Evolutionary conservation across 2,888 invertebrate species (phyloP).

Genomic region (Drosophila sordidula): DNA sequence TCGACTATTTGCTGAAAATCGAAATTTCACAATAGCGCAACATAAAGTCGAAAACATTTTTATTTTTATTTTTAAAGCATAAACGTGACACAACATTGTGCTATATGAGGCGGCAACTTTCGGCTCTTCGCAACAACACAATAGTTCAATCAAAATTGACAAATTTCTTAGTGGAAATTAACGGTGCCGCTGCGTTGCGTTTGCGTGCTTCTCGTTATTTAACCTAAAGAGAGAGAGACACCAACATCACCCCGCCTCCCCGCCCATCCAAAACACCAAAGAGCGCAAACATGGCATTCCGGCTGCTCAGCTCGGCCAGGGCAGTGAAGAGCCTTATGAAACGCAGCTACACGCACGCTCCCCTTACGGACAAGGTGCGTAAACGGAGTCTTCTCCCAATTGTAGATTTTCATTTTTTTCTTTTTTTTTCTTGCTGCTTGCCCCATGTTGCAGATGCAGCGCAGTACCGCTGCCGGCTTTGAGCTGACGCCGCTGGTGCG

Average conservation of each 20-base stretch:
- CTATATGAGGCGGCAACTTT: slow-evolving; percentile 50
- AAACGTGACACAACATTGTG: slow-evolving; percentile 46
- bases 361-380: slow-evolving; percentile 63
- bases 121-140: slow-evolving; percentile 15
- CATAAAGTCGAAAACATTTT: slow-evolving; percentile 53
- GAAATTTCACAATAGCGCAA: slow-evolving; percentile 72
- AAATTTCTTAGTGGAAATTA: slow-evolving; percentile 30
- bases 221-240: slow-evolving; percentile 57
- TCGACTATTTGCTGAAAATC: slow-evolving; percentile 52
- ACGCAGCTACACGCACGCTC: slow-evolving; percentile 83
- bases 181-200: slow-evolving; percentile 38
- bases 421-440: not conserved
- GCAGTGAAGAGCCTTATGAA: slow-evolving; percentile 86
- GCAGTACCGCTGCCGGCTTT: slow-evolving; percentile 32
- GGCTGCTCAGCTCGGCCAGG: slow-evolving; percentile 87
- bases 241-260: slow-evolving; percentile 18
- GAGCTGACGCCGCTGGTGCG: slow-evolving; percentile 74
- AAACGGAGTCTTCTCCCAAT: not conserved
- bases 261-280: slow-evolving; percentile 12
- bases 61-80: slow-evolving; percentile 42
- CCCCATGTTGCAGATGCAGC: slow-evolving; percentile 43
- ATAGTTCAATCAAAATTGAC: slow-evolving; percentile 43
- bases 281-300: slow-evolving; percentile 87
- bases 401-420: not conserved
- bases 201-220: slow-evolving; percentile 65